Evolutionary conservation across 2,888 invertebrate species (phyloP).

Genomic region (Campoplex nolae): DNA sequence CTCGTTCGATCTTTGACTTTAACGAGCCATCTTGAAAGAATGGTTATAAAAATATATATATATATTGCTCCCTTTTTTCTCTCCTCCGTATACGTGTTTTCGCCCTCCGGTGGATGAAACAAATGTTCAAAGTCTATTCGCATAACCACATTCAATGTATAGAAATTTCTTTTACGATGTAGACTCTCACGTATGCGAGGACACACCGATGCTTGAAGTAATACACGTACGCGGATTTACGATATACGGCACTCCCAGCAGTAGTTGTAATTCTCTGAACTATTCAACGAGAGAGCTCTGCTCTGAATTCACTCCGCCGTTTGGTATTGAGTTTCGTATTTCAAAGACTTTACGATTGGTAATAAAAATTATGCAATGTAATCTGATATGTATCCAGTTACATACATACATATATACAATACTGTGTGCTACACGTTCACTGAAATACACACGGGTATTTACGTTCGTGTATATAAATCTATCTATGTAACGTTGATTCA

Average conservation of each 20-base stretch:
- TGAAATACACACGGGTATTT: neutral
- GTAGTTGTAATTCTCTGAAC: conserved; percentile 54
- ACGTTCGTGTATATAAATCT: conserved; percentile 5
- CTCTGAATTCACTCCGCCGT: conserved; percentile 61
- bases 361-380: conserved; percentile 82
- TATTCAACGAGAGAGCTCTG: conserved; percentile 51
- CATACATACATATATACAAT: conserved; percentile 66
- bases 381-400: conserved; percentile 81
- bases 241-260: conserved; percentile 39
- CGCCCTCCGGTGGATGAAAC: conserved; percentile 18
- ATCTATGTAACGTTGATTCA: conserved; percentile 38
- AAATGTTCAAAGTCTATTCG: conserved; percentile 31
- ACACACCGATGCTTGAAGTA: conserved; percentile 1
- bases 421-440: conserved; percentile 19
- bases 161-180: conserved; percentile 23
- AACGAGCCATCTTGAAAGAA: conserved; percentile 22
- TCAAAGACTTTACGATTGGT: conserved; percentile 72
- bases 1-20: neutral
- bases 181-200: neutral
- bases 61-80: neutral
- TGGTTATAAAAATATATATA: neutral
- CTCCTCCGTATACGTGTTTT: neutral
- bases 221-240: conserved; percentile 22
- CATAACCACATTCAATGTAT: conserved; percentile 13
- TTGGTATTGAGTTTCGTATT: conserved; percentile 69